Percentiles rank a stretch among this genome's conserved stretches.
Conservation (phyloP, 2,888 invertebrate genomes). For the Tortricodes alternella region DNA sequence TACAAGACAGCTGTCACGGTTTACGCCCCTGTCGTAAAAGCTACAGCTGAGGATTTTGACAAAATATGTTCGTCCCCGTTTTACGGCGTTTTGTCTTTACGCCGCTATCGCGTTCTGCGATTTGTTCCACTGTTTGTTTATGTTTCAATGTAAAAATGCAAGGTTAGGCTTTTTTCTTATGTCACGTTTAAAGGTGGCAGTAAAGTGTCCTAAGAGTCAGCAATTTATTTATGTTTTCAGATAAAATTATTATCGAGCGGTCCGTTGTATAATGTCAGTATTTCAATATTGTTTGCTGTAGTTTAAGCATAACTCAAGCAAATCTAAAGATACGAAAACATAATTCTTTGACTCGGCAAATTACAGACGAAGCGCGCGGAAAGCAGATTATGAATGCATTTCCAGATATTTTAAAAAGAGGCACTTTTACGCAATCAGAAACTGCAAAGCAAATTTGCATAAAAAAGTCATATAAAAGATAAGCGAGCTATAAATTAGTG, state of each 20-base stretch:
- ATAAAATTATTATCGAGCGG: background rate
- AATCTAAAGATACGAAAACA: too few relatives aligned
- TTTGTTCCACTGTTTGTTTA: constrained; percentile 26
- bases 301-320: too few relatives aligned
- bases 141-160: constrained; percentile 29
- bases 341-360: too few relatives aligned
- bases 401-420: too few relatives aligned
- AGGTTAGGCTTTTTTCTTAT: constrained; percentile 3
- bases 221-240: background rate
- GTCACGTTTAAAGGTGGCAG: background rate
- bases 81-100: constrained; percentile 30
- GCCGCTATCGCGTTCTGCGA: constrained; percentile 23
- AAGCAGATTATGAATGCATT: too few relatives aligned
- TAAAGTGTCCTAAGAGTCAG: background rate
- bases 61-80: constrained; percentile 26
- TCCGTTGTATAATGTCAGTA: background rate
- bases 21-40: constrained; percentile 42
- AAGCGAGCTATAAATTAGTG: constrained; percentile 12
- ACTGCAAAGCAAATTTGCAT: constrained; percentile 12
- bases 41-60: constrained; percentile 26
- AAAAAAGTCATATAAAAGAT: constrained; percentile 13
- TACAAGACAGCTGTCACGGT: constrained; percentile 46
- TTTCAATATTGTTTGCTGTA: background rate
- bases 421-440: too few relatives aligned
- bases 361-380: too few relatives aligned